Evolutionary conservation across 2,888 invertebrate species (phyloP).

Genomic region (Nasonia oneida): DNA sequence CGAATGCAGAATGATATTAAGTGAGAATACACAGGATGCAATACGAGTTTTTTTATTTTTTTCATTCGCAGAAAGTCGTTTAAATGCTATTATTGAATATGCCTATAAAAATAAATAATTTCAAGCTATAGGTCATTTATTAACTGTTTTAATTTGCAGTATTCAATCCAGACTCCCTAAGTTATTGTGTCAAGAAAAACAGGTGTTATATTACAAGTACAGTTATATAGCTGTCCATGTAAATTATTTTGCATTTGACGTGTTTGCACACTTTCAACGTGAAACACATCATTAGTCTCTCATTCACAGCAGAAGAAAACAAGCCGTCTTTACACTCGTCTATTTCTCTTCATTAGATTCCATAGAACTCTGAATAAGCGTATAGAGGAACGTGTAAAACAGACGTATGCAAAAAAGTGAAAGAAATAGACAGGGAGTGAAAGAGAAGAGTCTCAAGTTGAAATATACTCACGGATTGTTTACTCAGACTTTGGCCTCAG

Average conservation of each 20-base stretch:
- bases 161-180: too few species aligned
- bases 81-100: too few species aligned
- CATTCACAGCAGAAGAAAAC: not conserved
- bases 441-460: not conserved
- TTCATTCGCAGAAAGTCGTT: too few species aligned
- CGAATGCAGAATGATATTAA: too few species aligned
- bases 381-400: not conserved
- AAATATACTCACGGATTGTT: constrained; percentile 71
- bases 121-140: too few species aligned
- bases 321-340: not conserved
- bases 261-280: not conserved
- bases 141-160: too few species aligned
- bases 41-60: too few species aligned
- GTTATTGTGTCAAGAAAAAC: too few species aligned
- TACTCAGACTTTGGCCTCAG: constrained; percentile 72
- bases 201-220: too few species aligned
- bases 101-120: too few species aligned
- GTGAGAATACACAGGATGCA: too few species aligned
- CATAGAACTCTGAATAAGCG: not conserved
- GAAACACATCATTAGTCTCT: not conserved
- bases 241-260: not conserved
- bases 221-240: too few species aligned
- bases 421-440: not conserved
- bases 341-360: not conserved
- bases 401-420: not conserved